Base-by-base conservation (phyloP, 2,113 vertebrate genomes). In the Okapia johnstoni region DNA sequence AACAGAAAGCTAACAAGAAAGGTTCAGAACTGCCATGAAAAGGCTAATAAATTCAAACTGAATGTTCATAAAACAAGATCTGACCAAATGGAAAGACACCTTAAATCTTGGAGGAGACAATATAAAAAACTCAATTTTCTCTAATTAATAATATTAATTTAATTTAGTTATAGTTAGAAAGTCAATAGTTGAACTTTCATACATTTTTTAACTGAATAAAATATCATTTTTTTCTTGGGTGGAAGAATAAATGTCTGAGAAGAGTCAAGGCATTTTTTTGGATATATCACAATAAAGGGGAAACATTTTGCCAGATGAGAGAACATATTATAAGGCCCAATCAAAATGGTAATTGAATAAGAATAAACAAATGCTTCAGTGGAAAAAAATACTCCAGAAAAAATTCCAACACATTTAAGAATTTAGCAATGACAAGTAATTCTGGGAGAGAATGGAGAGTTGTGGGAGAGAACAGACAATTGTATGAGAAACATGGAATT, bases 1-100 rank as follows among this genome's bases (percentile, higher is more conserved):
- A 94, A 63, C 26, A 90, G 86, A 96, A 94, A 96, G 76, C 85
- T 93, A 96, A 85, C 46, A 96, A 90, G 57, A 80, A 96, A 81
- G 55, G 55, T 91, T 95, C 83, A 93, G 77, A 97, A 66, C 21
- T 91, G 33, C 50, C 19, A 89, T 88, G 52, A 93, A 90, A 93
- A 88, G 25, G 40, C 77, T 85, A 89, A 89, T 77, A 86, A 57
- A 91, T 85, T 95, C 33, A 6, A 96, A 88, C 9, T 76, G 57
- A 89, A 88, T 54, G 6, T 95, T 70, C 50, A 91, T 77, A 90
- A 97, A 96, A 97, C 17, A 77, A 83, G 58, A 83, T 89, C 50
- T 95, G 57, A 92, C 13, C 28, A 96, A 93, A 88, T 26, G 28
- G 30, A 96, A 97, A 92, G 85, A 60, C 21, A 97, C 7, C 96